Conservation (phyloP, 2,888 invertebrate genomes). For the Lasioglossum leucozonium region DNA sequence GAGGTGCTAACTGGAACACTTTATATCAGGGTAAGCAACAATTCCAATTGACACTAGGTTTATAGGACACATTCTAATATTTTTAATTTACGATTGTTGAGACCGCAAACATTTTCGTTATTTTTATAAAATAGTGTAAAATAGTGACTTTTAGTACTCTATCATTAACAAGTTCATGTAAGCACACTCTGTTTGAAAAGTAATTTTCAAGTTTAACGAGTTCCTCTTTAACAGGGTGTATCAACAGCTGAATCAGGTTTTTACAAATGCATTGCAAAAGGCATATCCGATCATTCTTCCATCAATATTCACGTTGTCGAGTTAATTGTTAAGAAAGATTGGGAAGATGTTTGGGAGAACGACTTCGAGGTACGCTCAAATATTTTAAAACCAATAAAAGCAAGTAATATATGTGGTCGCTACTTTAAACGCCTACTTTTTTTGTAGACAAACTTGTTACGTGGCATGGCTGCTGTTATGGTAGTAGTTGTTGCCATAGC, state of each 20-base stretch:
- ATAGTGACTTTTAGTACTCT: not conserved
- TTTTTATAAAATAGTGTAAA: not conserved
- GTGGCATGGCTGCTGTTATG: slow-evolving; percentile 79
- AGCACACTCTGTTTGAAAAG: not conserved
- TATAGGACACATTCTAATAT: too few relatives aligned
- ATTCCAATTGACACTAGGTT: too few relatives aligned
- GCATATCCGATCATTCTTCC: slow-evolving; percentile 85
- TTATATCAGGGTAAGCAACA: slow-evolving; percentile 86
- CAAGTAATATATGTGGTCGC: not conserved
- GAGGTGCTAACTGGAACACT: slow-evolving; percentile 89
- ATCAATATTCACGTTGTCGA: slow-evolving; percentile 87
- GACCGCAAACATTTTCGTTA: not conserved
- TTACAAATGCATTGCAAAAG: slow-evolving; percentile 88
- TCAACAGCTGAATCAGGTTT: slow-evolving; percentile 87
- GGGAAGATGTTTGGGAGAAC: slow-evolving; percentile 82
- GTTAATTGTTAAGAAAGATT: slow-evolving; percentile 86
- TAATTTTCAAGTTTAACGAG: not conserved
- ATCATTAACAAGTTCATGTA: not conserved
- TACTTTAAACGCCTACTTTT: slow-evolving; percentile 3
- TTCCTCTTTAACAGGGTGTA: slow-evolving; percentile 85
- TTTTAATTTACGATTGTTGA: too few relatives aligned
- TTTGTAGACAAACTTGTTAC: slow-evolving; percentile 79
- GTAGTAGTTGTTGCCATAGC: slow-evolving; percentile 79
- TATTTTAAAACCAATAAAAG: not conserved
- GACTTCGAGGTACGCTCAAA: slow-evolving; percentile 80